Conservation (phyloP, 2,113 vertebrate genomes). For the Ochotona princeps region DNA sequence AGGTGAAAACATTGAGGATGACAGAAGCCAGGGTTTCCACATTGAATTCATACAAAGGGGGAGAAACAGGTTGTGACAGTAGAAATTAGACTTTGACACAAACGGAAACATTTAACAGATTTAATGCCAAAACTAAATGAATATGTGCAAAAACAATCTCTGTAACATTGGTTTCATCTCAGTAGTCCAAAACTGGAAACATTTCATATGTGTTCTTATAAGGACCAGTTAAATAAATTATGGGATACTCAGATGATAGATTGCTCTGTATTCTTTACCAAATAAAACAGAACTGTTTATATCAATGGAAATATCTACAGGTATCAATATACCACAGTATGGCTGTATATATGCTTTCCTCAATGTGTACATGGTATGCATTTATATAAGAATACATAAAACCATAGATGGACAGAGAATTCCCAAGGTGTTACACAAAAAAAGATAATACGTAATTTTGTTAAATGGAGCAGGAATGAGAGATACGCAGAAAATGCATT, state of each 20-base stretch:
- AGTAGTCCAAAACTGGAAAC: neutral
- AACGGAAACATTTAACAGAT: neutral
- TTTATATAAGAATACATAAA: neutral
- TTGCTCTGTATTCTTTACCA: neutral
- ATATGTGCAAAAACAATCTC: neutral
- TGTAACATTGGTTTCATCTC: neutral
- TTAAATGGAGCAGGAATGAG: neutral
- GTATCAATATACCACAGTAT: neutral
- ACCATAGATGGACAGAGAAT: neutral
- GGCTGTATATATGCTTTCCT: neutral
- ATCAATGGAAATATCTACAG: neutral
- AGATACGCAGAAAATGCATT: neutral
- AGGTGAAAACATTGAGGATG: neutral
- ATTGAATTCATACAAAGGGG: neutral
- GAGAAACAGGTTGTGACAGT: neutral
- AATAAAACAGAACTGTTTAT: neutral
- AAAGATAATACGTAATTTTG: neutral
- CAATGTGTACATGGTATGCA: neutral
- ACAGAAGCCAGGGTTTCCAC: neutral
- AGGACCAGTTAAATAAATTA: neutral
- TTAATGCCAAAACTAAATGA: neutral
- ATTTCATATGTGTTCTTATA: neutral
- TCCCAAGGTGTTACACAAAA: neutral
- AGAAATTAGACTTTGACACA: neutral
- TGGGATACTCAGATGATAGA: neutral